These are phyloP conservation scores for Callosobruchus maculatus DNA, from an alignment of 2,888 invertebrate species.

Conservation along the genomic window DNA sequence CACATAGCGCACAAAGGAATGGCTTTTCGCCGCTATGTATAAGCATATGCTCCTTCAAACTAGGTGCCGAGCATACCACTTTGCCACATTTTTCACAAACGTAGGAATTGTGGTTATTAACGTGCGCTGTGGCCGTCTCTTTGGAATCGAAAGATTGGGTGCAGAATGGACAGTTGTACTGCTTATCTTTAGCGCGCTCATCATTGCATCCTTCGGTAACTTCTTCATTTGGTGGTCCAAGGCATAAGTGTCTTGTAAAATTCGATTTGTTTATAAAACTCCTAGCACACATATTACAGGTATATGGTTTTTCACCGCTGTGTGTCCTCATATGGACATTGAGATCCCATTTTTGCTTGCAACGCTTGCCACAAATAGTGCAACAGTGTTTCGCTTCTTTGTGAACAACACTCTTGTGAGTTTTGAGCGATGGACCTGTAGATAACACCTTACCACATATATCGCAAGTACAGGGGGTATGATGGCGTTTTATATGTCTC, in stretches of 20 bases:
- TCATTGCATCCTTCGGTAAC: no score
- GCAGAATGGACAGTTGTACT: no score
- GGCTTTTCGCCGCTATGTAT: no score
- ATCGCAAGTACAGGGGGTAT: neutral
- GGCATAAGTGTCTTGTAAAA: no score
- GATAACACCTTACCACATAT: neutral
- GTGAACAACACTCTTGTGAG: slow-evolving; percentile 4
- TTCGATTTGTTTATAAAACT: neutral
- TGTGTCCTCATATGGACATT: neutral
- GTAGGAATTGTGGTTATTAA: no score
- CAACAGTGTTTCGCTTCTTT: slow-evolving; percentile 16
- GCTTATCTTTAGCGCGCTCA: no score
- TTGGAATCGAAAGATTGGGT: no score
- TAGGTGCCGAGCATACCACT: slow-evolving; percentile 13
- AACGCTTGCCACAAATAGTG: slow-evolving; percentile 46
- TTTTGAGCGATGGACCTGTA: neutral
- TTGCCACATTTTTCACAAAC: slow-evolving; percentile 1
- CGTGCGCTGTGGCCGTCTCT: no score
- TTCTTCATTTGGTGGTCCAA: no score
- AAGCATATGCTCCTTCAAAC: slow-evolving; percentile 13
- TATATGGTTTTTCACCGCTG: neutral
- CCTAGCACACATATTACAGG: neutral
- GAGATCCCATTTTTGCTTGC: no score
- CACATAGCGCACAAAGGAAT: no score
- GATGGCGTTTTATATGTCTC: neutral